Base-by-base conservation (phyloP, 2,113 vertebrate genomes). In the Calyptommatus sinebrachiatus region DNA sequence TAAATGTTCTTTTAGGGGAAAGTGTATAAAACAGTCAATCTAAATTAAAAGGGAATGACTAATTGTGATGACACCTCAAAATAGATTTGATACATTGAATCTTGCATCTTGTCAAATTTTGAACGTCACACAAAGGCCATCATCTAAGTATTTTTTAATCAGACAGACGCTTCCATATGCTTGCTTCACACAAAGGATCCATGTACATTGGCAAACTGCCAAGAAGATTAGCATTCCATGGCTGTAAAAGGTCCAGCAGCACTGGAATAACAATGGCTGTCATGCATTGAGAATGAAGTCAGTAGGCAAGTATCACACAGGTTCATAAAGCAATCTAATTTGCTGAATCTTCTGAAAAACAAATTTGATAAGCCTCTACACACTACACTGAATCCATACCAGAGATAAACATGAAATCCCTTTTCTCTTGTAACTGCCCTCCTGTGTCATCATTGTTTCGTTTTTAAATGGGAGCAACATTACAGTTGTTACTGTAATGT, bases 231-330 rank as follows among this genome's bases (percentile, higher is more conserved):
- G 28, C 41, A 62, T 75, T 76, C 41, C 22, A 31, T 73, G 16
- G 8, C 41, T 50, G 45, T 16, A 41, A 57, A 68, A 68, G 35
- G 50, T 21, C 50, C 48, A 81, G 63, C 35, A 70, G n/a, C 35
- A 69, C 79, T 81, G 46, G 75, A 75, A 75, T 81, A 61, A 75
- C 66, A 81, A 75, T 70, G 31, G 61, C 67, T 62, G 77, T 71
- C 77, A 71, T 22, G 53, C 50, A 53, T 78, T 67, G 71, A 53
- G 26, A 78, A 62, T 60, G 67, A 70, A 78, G 26, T 70, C 61
- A 31, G 61, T 45, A 61, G 66, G 66, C 77, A 78, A 53, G 48
- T 31, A 10, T 26, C 67, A 28, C 50, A 78, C 26, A 78, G 67
- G 67, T 70, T 78, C 67, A 71, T 45, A 53, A 28, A 28, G 77